Evolutionary conservation across 2,888 invertebrate species (phyloP).

Genomic region (Eubasilissa splendida): DNA sequence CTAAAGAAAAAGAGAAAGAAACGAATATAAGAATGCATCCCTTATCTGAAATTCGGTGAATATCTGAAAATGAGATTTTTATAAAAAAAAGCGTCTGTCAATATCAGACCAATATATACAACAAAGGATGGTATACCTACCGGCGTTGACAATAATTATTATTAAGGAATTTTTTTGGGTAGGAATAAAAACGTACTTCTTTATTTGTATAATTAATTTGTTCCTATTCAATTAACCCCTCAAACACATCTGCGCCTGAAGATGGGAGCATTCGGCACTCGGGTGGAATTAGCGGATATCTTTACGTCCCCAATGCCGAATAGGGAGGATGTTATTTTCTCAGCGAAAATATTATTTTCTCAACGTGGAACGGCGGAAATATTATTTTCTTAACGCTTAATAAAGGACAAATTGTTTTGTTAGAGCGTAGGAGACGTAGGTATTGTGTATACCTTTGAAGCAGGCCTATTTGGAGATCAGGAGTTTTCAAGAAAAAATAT

Average conservation of each 20-base stretch:
- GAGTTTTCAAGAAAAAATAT: too few relatives aligned
- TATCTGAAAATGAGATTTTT: too few relatives aligned
- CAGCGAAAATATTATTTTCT: neutral
- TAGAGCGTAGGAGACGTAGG: slow-evolving; percentile 1
- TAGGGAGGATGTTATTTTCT: neutral
- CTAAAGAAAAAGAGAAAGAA: too few relatives aligned
- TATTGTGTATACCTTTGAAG: too few relatives aligned
- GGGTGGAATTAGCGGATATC: slow-evolving; percentile 5
- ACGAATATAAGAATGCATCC: too few relatives aligned
- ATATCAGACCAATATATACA: too few relatives aligned
- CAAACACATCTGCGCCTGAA: slow-evolving; percentile 10
- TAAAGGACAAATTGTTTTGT: slow-evolving; percentile 20
- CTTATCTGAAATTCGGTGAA: too few relatives aligned
- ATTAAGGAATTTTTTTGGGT: too few relatives aligned
- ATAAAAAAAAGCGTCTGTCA: too few relatives aligned
- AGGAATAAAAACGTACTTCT: neutral
- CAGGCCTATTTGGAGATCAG: too few relatives aligned
- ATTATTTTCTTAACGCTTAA: slow-evolving; percentile 21
- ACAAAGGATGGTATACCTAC: too few relatives aligned
- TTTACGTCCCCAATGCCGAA: neutral
- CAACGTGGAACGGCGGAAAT: slow-evolving; percentile 9
- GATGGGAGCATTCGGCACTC: neutral
- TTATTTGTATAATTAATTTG: slow-evolving; percentile 10
- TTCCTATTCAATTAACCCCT: slow-evolving; percentile 10
- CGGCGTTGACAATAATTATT: too few relatives aligned